A percentile compares a stretch with the other conserved stretches of the same genome.
phyloP scores from a whole-genome alignment of 2,113 vertebrate species.

The Passer domesticus region DNA sequence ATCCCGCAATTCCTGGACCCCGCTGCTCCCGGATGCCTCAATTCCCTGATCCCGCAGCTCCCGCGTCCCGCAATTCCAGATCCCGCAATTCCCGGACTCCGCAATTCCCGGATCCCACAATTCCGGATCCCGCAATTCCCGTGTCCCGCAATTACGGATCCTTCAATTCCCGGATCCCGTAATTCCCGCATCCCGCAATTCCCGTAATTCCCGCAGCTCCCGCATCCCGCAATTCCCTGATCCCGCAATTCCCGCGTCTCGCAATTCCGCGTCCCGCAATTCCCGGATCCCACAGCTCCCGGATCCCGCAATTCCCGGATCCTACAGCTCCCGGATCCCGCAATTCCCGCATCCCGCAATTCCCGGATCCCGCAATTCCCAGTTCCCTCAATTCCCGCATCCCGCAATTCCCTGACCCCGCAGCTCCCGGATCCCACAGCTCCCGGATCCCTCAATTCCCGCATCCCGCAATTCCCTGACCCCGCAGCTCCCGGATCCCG shows the following conservation, averaged over 20 bases:
- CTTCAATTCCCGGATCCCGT: no score
- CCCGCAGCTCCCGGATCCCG: not conserved
- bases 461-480: no score
- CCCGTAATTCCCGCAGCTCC: not conserved
- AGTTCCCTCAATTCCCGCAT: not conserved
- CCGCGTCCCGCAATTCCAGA: not conserved
- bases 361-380: not conserved
- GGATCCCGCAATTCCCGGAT: fast-evolving
- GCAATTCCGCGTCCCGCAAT: not conserved
- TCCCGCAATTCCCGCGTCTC: no score
- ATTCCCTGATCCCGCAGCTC: not conserved
- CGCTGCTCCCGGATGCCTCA: fast-evolving
- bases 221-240: no score
- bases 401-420: not conserved
- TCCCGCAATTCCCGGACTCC: no score
- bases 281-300: not conserved
- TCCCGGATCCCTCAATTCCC: not conserved
- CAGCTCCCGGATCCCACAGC: not conserved
- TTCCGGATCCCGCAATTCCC: not conserved
- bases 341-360: fast-evolving
- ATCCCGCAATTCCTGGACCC: not conserved
- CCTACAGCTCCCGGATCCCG: fast-evolving
- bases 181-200: not conserved
- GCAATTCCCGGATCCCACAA: not conserved
- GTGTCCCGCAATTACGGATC: fast-evolving